Evolutionary conservation across 30 jellyfish, hydroid and myxozoan species (phyloP), one percentile per base, ranked within the genome.

Genomic region (Cassiopea andromeda): DNA sequence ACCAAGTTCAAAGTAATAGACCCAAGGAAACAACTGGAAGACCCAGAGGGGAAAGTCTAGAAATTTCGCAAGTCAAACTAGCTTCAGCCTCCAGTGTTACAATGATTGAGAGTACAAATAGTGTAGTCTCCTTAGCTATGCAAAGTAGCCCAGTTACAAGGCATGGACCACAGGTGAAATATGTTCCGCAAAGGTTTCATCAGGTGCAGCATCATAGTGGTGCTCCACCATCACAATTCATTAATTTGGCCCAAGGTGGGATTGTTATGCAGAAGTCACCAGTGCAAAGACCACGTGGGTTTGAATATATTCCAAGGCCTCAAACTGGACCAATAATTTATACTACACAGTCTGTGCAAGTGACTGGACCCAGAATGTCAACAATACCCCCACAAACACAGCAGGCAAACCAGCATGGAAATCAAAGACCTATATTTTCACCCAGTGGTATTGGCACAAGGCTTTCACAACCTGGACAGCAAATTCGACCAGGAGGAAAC

Each of bases 291-390:
- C 81, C 94, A 1, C 94, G 82, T 70, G 86, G 90, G 27, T 50
- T 69, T 60, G 94, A 87, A 50, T 54, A 61, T 66, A 49, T 47
- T 15, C 19, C 89, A 60, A 87, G 94, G 45, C 85, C 81, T 6
- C 84, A 87, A 57, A 19, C 18, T 16, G 82, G 80, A 44, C 97
- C 76, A 67, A 82, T 90, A 46, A 78, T 90, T 82, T 90, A 73
- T 46, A 76, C 97, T 10, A 73, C 93, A 1, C 97, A 85, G 49
- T 81, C 92, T 13, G 90, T 90, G 54, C 93, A 83, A 60, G 97
- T 83, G 46, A 90, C 97, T 5, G 97, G 92, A 14, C 97, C 97
- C 46, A 82, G 97, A 72, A 90, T 90, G 97, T 80, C 97, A 46
- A 77, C 97, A 10, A 61, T 90, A 13, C 97, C 97, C 7, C 97